phyloP scores from a whole-genome alignment of 1,140 invertebrate genomes.

The Camponotus floridanus region DNA sequence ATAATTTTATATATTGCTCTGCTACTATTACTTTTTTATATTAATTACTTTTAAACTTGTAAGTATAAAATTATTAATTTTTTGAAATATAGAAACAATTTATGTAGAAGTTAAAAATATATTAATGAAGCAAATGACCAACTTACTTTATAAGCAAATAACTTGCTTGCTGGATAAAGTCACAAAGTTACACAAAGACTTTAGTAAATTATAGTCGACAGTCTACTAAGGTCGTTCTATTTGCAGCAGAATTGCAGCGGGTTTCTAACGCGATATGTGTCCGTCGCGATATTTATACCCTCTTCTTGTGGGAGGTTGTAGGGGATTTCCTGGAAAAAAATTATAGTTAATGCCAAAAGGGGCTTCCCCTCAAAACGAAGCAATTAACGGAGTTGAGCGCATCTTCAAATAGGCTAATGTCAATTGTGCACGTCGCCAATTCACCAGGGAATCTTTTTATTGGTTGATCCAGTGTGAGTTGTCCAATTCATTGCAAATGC shows the following conservation, averaged over 20 bases:
- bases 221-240: background rate
- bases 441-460: no score
- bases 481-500: no score
- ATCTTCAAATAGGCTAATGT: background rate
- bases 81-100: background rate
- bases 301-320: background rate
- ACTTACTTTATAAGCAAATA: background rate
- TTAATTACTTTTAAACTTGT: background rate
- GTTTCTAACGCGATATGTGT: background rate
- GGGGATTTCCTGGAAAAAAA: background rate
- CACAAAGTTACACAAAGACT: background rate
- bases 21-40: background rate
- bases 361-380: background rate
- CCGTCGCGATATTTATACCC: background rate
- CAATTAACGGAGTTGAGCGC: background rate
- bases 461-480: no score
- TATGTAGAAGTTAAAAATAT: background rate
- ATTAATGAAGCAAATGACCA: background rate
- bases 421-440: no score
- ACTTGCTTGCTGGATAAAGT: background rate
- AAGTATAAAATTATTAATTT: background rate
- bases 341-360: background rate
- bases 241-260: background rate
- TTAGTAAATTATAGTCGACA: background rate
- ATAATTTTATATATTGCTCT: constrained; percentile 26